phyloP scores from a whole-genome alignment of 2,797 vertebrate species.

The Cichlasoma orientale region DNA sequence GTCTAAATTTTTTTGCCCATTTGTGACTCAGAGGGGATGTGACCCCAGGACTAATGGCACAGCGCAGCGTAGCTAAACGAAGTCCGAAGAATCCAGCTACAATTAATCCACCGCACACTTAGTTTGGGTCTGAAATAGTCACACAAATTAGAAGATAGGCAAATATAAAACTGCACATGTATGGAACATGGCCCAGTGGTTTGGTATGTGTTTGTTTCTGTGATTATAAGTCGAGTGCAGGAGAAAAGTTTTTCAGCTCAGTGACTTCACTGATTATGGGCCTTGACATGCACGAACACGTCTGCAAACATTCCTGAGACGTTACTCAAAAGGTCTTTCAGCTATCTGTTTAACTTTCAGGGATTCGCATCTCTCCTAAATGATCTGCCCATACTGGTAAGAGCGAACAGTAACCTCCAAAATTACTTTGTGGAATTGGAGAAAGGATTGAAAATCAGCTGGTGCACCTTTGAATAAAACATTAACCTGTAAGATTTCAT shows the following conservation, averaged over 20 bases:
- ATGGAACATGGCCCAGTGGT: neutral
- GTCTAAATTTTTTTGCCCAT: neutral
- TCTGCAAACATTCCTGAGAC: constrained; percentile 58
- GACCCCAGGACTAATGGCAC: no score
- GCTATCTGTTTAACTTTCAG: neutral
- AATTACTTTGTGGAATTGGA: neutral
- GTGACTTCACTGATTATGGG: constrained; percentile 36
- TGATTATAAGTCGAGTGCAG: neutral
- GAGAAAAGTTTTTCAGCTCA: constrained; percentile 12
- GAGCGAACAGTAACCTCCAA: neutral
- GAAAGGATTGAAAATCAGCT: neutral
- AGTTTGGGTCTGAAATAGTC: neutral
- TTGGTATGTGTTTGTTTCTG: neutral
- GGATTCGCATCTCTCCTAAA: neutral
- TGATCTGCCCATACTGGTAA: neutral
- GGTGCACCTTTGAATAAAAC: neutral
- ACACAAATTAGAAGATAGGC: neutral
- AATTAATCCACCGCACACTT: neutral
- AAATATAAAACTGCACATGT: neutral
- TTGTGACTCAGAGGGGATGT: neutral
- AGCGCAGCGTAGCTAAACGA: neutral
- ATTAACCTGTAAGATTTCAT: neutral
- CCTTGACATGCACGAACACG: constrained; percentile 49
- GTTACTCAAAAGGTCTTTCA: constrained; percentile 8
- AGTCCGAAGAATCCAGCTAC: neutral